Evolutionary conservation across 2,797 vertebrate species (phyloP), one percentile per base, ranked within the genome.

Genomic region (Oreonectes daqikongensis): DNA sequence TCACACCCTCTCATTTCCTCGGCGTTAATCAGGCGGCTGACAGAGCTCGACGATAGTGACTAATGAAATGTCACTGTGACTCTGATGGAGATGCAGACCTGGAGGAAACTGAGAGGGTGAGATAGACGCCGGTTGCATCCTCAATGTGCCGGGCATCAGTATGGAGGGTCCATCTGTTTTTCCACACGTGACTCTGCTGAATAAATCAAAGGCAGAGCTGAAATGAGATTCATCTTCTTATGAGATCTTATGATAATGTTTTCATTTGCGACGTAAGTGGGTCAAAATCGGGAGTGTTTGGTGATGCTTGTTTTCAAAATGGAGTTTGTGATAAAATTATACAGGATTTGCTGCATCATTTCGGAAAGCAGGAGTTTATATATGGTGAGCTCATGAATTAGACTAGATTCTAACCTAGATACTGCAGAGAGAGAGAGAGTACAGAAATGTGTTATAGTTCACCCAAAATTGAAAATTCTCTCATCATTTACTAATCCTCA

Each of bases 1-100:
- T 79, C 60, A 65, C 70, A 40, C 32, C 11, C 52, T 59, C 68
- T 84, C 71, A 65, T 75, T 82, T 66, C 35, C 66, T 64, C 67
- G 1, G n/a, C 66, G 76, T 75, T 84, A 84, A 81, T 84, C 69
- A 80, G 72, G 66, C 17, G 26, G 35, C 59, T 73, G 80, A 80
- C 77, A 69, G 67, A 75, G 72, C 82, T 78, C 28, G 65, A 28
- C 52, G 64, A 77, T 77, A 73, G 67, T 53, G 48, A 80, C 81
- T 79, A 80, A 83, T 83, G 68, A 75, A 72, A 83, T 81, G 79
- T 85, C 79, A 83, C 63, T 22, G 52, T 78, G 79, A 82, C 81
- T 80, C 72, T 70, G 68, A 70, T 35, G 53, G 59, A 80, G 72
- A 71, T 40, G 69, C 40, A 79, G 79, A 61, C 30, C 30, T 20